Base-by-base conservation (phyloP, 2,888 invertebrate genomes). In the Galerucella pusilla region DNA sequence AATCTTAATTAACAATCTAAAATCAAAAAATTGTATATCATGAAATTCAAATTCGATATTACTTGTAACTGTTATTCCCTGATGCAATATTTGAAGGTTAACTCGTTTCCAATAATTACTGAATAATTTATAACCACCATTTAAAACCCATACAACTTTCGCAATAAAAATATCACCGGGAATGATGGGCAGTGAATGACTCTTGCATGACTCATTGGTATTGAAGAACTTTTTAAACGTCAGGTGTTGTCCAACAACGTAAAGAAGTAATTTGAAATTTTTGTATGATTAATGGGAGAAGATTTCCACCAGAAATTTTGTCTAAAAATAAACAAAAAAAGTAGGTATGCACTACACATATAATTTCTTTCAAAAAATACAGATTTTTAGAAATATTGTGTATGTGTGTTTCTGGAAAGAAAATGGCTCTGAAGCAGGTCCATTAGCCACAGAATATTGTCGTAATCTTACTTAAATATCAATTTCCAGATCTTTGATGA, bases 31-130 rank as follows among this genome's bases (percentile, higher is more conserved):
- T n/a, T 14, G 11, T n/a, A 35, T 52, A 52, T 5, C 52, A 52
- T 52, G 52, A n/a, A n/a, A n/a, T 52, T 52, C 52, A n/a, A 42
- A 42, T 52, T n/a, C n/a, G n/a, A 52, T 14, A 52, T 6, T 52
- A 52, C 20, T 10, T 57, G 57, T 20, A 57, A 57, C 16, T 57
- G 16, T 57, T 20, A 57, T 57, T 57, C 57, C 57, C 57, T 57
- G 57, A 57, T 57, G 57, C 57, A 57, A 57, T 57, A 16, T 16
- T 10, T 16, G 57, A 57, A 57, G 57, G 57, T 57, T 57, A 57
- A 57, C 57, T 57, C 10, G 57, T 57, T 57, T 57, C 20, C 57
- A 57, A 16, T 20, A 16, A 57, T 57, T 11, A 11, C 20, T 16
- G 16, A n/a, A 57, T 57, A 20, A 57, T 20, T 57, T 10, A 52